phyloP scores from a whole-genome alignment of 2,797 vertebrate species.

The Cheirogaleus major region DNA sequence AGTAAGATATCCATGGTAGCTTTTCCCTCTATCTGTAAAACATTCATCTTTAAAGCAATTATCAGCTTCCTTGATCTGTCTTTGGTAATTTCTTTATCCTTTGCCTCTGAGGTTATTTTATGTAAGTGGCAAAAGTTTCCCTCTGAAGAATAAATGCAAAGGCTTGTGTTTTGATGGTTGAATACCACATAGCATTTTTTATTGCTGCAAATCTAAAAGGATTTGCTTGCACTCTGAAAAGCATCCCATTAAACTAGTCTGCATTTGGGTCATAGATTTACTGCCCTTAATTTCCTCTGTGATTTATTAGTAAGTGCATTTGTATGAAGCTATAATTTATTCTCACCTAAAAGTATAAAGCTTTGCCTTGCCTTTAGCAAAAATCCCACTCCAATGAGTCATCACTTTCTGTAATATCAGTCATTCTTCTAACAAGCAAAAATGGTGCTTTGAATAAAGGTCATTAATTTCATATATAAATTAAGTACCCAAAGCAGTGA shows the following conservation, averaged over 20 bases:
- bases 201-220: constrained; percentile 32
- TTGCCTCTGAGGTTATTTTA: background rate
- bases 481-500: constrained; percentile 4
- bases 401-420: background rate
- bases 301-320: constrained; percentile 55
- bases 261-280: constrained; percentile 58
- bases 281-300: constrained; percentile 61
- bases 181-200: constrained; percentile 14
- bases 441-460: constrained; percentile 2
- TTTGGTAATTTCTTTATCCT: background rate
- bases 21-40: background rate
- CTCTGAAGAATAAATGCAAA: background rate
- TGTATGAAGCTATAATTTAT: constrained; percentile 64
- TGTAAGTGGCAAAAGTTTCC: background rate
- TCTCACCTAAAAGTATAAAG: constrained; percentile 11
- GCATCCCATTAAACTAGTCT: constrained; percentile 33
- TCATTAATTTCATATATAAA: constrained; percentile 37
- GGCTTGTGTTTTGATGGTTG: constrained; percentile 7
- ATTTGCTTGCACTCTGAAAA: constrained; percentile 49
- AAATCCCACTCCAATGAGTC: background rate
- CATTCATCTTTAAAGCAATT: constrained; percentile 17
- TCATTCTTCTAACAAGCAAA: background rate
- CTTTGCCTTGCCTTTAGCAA: constrained; percentile 53
- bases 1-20: background rate
- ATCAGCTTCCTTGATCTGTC: background rate